A percentile compares a stretch with the other conserved stretches of the same genome.
Conservation (phyloP, 2,797 vertebrate species). For the Hoplostethus atlanticus region DNA sequence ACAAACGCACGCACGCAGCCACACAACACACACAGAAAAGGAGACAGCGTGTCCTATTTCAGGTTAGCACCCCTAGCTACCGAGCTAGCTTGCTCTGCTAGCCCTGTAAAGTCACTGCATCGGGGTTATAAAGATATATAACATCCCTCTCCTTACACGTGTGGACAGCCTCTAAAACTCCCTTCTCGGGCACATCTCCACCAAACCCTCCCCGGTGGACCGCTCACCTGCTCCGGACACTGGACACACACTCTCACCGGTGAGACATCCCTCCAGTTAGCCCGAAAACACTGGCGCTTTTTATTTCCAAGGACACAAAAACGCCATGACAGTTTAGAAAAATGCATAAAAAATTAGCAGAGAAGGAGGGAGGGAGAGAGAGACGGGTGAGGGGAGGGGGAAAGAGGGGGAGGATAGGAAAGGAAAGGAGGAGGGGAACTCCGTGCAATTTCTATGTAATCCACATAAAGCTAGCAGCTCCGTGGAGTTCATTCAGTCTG, state of each 20-base stretch:
- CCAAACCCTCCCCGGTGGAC: conserved; percentile 63
- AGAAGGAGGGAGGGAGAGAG: conserved; percentile 67
- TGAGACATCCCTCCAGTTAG: conserved; percentile 68
- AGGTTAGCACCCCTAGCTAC: conserved; percentile 72
- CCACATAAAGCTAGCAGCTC: conserved; percentile 74
- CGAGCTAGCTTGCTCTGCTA: conserved; percentile 79
- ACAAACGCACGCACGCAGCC: conserved; percentile 8
- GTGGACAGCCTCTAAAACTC: conserved; percentile 79
- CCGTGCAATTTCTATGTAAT: conserved; percentile 75
- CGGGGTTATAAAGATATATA: conserved; percentile 76
- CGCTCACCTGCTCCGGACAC: conserved; percentile 84
- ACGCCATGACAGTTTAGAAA: conserved; percentile 91
- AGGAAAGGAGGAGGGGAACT: conserved; percentile 51
- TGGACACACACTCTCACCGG: conserved; percentile 76
- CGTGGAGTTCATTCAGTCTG: conserved; percentile 82
- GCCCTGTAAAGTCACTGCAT: conserved; percentile 82
- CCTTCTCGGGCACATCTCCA: conserved; percentile 69
- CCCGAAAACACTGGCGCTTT: conserved; percentile 74
- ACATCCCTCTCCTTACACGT: conserved; percentile 78
- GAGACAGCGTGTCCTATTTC: conserved; percentile 75
- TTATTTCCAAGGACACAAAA: conserved; percentile 90
- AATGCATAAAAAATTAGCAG: conserved; percentile 89
- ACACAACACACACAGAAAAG: conserved; percentile 29
- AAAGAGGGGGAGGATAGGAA: not conserved
- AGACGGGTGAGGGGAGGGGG: not conserved